These are phyloP conservation scores for Coleophora deauratella DNA, from an alignment of 2,888 invertebrate species.

Conservation along the genomic window DNA sequence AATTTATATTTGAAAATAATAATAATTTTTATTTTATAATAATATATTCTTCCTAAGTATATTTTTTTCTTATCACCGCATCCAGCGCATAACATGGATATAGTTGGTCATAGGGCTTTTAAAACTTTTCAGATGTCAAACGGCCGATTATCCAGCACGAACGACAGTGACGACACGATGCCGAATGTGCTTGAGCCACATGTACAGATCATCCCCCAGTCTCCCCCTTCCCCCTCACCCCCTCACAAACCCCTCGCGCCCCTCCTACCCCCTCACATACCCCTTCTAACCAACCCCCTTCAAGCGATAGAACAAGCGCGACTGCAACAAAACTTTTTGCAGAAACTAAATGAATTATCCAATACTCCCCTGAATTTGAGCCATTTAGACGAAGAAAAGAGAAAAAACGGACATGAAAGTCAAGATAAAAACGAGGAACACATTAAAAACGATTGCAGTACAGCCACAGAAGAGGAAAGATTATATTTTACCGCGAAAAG, in stretches of 20 bases:
- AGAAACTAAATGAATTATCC: slow-evolving; percentile 58
- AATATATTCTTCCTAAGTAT: no score
- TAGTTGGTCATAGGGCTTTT: no score
- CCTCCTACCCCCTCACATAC: slow-evolving; percentile 20
- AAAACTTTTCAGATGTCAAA: slow-evolving; percentile 57
- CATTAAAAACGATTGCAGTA: slow-evolving; percentile 38
- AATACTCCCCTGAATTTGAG: slow-evolving; percentile 64
- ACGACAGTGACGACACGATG: slow-evolving; percentile 68
- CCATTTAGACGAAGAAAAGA: slow-evolving; percentile 49
- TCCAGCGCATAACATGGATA: no score
- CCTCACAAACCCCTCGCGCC: slow-evolving; percentile 23
- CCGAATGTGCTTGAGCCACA: slow-evolving; percentile 65
- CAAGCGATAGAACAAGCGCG: slow-evolving; percentile 61
- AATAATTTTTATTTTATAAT: no score
- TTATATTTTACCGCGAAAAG: slow-evolving; percentile 60
- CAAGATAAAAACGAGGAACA: slow-evolving; percentile 35
- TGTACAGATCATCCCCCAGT: slow-evolving; percentile 59
- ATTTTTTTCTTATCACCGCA: no score
- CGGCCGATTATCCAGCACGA: slow-evolving; percentile 66
- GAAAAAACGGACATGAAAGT: slow-evolving; percentile 40
- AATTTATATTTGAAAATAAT: no score
- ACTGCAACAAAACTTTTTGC: slow-evolving; percentile 54
- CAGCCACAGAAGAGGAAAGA: slow-evolving; percentile 55
- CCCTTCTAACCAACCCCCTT: slow-evolving; percentile 44
- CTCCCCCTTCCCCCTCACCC: slow-evolving; percentile 42